Evolutionary conservation across 2,888 invertebrate species (phyloP), one percentile per base, ranked within the genome.

Genomic region (Chalcosyrphus nemorum): DNA sequence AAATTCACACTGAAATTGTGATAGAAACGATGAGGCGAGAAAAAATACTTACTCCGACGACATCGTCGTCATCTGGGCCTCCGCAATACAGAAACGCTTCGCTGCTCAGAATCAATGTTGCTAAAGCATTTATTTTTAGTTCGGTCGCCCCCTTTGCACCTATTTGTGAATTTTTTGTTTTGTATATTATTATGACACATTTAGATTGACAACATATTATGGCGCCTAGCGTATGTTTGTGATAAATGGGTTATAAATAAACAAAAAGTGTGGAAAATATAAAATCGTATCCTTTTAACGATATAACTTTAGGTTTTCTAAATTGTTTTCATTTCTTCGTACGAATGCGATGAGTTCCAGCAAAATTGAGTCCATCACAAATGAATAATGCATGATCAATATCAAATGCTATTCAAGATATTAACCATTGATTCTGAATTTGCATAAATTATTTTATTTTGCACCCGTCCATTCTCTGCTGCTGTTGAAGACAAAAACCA

Each of bases 81-180:
- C 24, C 4, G n/a, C 21, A 24, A 45, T 45, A 19, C 19, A 47
- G 21, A 24, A 24, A n/a, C 24, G 47, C 47, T 24, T 24, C 21
- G n/a, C 24, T 47, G 21, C 7, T 45, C 9, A 17, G 19, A 17
- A 19, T 19, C 45, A 45, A 3, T 13, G 27, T 17, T 43, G 45
- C 19, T 45, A 45, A 43, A 13, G 13, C n/a, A 15, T 54, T 54
- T 54, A 54, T 54, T 54, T 54, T 54, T 54, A 54, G 19, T 54
- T 29, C 32, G 9, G 6, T 54, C 29, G 17, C 15, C 32, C 32
- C 17, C 54, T 32, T 32, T 32, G 15, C 29, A 54, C 17, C 32
- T 54, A 17, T 32, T 2, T 54, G 15, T 54, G 27, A 17, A 24
- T 11, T 15, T 29, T 54, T 29, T 11, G 1, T 29, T 54, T 9